A percentile compares a stretch with the other conserved stretches of the same genome.
phyloP scores from a whole-genome alignment of 2,888 invertebrate species.

The Synanthedon formicaeformis region DNA sequence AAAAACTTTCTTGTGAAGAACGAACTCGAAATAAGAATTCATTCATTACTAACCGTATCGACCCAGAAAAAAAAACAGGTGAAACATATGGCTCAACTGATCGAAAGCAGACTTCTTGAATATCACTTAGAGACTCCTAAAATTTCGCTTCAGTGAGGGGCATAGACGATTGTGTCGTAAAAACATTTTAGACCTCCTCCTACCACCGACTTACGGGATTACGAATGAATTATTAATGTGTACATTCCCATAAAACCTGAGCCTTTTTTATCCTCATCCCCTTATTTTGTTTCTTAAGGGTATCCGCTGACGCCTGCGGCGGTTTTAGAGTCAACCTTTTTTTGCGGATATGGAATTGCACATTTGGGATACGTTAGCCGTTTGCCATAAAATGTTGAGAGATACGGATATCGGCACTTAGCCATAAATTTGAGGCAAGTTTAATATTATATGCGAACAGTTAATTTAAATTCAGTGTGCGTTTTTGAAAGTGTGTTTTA shows the following conservation, averaged over 20 bases:
- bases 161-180: slow-evolving; percentile 46
- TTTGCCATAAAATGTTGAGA: slow-evolving; percentile 2
- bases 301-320: slow-evolving; percentile 6
- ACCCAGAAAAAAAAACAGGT: not conserved
- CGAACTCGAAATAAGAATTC: not conserved
- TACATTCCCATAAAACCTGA: slow-evolving; percentile 48
- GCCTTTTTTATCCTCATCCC: slow-evolving; percentile 29
- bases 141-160: slow-evolving; percentile 19
- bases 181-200: slow-evolving; percentile 38
- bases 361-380: slow-evolving; percentile 1
- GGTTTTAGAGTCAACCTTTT: slow-evolving; percentile 1
- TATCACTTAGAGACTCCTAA: not conserved
- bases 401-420: not conserved
- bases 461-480: too few relatives aligned
- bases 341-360: slow-evolving; percentile 4
- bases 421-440: too few relatives aligned
- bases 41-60: not conserved
- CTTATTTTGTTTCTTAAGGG: slow-evolving; percentile 1
- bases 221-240: slow-evolving; percentile 64
- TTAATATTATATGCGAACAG: too few relatives aligned
- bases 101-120: slow-evolving; percentile 8
- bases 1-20: too few relatives aligned
- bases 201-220: slow-evolving; percentile 48
- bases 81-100: not conserved
- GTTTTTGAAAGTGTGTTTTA: too few relatives aligned